A percentile compares a stretch with the other conserved stretches of the same genome.
Evolutionary conservation across 2,888 invertebrate genomes (phyloP).

Genomic region (Eristalis pertinax): DNA sequence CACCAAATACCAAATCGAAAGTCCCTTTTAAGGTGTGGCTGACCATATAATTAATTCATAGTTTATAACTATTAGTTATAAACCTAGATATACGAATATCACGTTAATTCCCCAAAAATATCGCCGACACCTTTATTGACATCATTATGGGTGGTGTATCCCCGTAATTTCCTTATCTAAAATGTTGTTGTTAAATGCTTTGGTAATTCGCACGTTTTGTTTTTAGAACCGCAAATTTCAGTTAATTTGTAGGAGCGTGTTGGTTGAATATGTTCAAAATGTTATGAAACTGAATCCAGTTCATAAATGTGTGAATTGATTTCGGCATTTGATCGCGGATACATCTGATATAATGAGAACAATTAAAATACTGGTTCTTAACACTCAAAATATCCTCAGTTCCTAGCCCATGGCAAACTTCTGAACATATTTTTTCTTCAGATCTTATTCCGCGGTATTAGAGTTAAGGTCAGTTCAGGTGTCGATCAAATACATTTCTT

Average conservation of each 20-base stretch:
- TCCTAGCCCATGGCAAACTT: background rate
- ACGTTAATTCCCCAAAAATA: too few relatives aligned
- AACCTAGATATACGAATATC: too few relatives aligned
- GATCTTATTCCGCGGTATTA: background rate
- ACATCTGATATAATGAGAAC: background rate
- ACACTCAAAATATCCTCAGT: background rate
- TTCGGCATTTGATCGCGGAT: background rate
- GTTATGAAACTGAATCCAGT: constrained; percentile 6
- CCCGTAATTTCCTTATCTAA: background rate
- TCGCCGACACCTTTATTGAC: too few relatives aligned
- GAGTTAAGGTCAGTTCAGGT: background rate
- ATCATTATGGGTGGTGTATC: background rate
- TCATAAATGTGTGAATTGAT: constrained; percentile 7
- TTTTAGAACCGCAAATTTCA: background rate
- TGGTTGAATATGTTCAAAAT: background rate
- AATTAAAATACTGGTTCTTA: constrained; percentile 2
- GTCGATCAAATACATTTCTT: background rate
- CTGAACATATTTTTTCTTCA: background rate
- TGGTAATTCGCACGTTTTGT: background rate
- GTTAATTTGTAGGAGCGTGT: background rate
- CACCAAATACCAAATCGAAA: too few relatives aligned
- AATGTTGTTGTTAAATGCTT: background rate
- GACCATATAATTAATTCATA: too few relatives aligned
- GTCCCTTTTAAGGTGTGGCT: too few relatives aligned
- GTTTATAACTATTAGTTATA: too few relatives aligned